phyloP scores from a whole-genome alignment of 35 echinoderm and acorn worm species.

The Nesometra sesokonis region DNA sequence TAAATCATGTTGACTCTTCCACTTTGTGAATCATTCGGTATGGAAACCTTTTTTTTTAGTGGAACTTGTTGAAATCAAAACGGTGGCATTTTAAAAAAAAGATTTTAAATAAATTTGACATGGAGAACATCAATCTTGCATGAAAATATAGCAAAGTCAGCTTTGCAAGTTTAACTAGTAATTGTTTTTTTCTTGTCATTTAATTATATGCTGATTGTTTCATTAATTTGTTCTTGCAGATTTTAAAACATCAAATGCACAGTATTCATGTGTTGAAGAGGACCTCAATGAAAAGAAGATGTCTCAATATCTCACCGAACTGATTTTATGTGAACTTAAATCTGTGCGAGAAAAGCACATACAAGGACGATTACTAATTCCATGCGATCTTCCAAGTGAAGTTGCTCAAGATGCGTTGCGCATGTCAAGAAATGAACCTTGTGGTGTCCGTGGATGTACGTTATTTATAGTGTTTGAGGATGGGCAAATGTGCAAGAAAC shows the following conservation, averaged over 20 bases:
- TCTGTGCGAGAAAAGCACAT: conserved; percentile 34
- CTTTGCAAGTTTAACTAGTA: no score
- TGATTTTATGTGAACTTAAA: conserved; percentile 44
- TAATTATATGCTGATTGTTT: not conserved
- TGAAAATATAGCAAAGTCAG: no score
- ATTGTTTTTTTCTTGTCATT: no score
- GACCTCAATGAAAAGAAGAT: conserved; percentile 55
- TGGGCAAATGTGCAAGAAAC: conserved; percentile 50
- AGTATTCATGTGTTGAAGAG: conserved; percentile 27
- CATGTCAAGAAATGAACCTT: conserved; percentile 85
- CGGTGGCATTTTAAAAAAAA: no score
- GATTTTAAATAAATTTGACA: no score
- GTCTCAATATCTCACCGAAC: conserved; percentile 40
- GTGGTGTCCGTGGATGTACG: conserved; percentile 73
- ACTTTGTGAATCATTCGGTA: no score
- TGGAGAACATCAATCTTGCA: no score
- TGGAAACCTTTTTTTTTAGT: no score
- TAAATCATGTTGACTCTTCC: no score
- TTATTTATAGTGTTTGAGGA: conserved; percentile 70
- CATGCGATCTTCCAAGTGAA: conserved; percentile 41
- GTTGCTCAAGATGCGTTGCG: conserved; percentile 54
- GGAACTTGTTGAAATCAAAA: no score
- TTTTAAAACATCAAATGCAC: conserved; percentile 3
- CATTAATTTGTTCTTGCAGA: conserved; percentile 31
- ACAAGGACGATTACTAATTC: conserved; percentile 41